A percentile compares a stretch with the other conserved stretches of the same genome.
phyloP scores from a whole-genome alignment of 2,888 invertebrate genomes.

The Cryptocephalus moraei region DNA sequence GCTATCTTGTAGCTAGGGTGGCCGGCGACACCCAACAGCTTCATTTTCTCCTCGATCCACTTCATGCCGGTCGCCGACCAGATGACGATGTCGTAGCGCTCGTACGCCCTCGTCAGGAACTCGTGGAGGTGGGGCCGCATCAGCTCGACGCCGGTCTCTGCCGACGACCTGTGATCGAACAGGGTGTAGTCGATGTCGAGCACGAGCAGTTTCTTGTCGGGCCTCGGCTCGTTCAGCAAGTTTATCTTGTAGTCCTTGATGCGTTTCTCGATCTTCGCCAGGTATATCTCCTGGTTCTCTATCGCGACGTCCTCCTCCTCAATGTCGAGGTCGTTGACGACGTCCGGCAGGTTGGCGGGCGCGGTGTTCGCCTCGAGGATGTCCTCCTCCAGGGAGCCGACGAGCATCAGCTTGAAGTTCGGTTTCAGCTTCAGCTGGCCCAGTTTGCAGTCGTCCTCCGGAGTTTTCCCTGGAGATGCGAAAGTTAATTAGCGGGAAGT shows the following conservation, averaged over 20 bases:
- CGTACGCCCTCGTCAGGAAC: conserved; percentile 78
- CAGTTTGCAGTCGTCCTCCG: conserved; percentile 69
- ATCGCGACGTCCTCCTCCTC: conserved; percentile 72
- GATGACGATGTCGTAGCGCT: conserved; percentile 91
- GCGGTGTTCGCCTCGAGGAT: conserved; percentile 74
- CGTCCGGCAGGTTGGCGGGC: conserved; percentile 73
- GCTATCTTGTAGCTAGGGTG: conserved; percentile 83
- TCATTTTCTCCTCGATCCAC: conserved; percentile 98
- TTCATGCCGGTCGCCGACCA: conserved; percentile 99
- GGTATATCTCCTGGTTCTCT: conserved; percentile 56
- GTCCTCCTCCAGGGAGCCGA: conserved; percentile 89
- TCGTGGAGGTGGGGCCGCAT: conserved; percentile 95
- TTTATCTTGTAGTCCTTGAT: conserved; percentile 76
- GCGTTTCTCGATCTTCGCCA: conserved; percentile 73
- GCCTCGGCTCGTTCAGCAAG: conserved; percentile 69
- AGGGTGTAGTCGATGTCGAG: conserved; percentile 94
- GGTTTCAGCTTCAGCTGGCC: conserved; percentile 69
- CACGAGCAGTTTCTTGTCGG: conserved; percentile 82
- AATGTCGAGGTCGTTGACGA: conserved; percentile 86
- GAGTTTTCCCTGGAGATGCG: conserved; percentile 62
- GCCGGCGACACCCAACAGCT: conserved; percentile 72
- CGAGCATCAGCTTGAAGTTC: conserved; percentile 91
- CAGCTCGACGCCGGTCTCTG: conserved; percentile 73
- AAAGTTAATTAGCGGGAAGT: neutral
- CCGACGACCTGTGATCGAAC: conserved; percentile 90